phyloP scores from a whole-genome alignment of 1,140 invertebrate genomes.

The Bombus confusus region DNA sequence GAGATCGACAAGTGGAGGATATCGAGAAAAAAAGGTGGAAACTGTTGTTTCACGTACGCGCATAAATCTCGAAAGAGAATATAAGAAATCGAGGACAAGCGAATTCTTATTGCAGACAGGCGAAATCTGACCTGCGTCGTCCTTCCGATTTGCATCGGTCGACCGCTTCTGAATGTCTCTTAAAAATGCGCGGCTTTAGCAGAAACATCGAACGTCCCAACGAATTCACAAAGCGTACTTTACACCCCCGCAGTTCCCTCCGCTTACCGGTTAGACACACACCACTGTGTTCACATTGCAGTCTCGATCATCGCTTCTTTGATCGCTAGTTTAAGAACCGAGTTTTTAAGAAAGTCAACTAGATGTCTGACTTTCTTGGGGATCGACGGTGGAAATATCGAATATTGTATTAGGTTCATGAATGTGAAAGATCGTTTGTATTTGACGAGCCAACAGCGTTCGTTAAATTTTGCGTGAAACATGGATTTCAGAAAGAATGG shows the following conservation, averaged over 20 bases:
- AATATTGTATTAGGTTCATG: no score
- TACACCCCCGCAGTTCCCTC: slow-evolving; percentile 8
- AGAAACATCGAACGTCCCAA: slow-evolving; percentile 11
- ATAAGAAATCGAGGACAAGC: not conserved
- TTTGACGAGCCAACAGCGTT: no score
- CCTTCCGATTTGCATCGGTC: slow-evolving; percentile 68
- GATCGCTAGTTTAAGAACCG: not conserved
- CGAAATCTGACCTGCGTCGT: slow-evolving; percentile 38
- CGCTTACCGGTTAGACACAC: slow-evolving; percentile 47
- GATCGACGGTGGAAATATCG: no score
- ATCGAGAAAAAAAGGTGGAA: not conserved
- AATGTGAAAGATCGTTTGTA: no score
- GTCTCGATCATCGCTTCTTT: not conserved
- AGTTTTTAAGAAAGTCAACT: not conserved
- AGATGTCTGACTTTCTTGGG: no score
- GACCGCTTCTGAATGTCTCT: slow-evolving; percentile 61
- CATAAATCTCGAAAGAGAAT: not conserved
- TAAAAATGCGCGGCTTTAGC: slow-evolving; percentile 27
- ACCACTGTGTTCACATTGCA: not conserved
- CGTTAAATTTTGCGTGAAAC: no score
- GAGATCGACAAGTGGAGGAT: not conserved
- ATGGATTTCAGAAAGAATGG: no score
- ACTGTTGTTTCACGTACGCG: not conserved
- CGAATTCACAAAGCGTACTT: slow-evolving; percentile 36
- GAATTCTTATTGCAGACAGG: slow-evolving; percentile 41